A percentile compares a stretch with the other conserved stretches of the same genome.
These are phyloP conservation scores for Ceriagrion tenellum DNA, from an alignment of 2,888 invertebrate genomes.

Conservation along the genomic window DNA sequence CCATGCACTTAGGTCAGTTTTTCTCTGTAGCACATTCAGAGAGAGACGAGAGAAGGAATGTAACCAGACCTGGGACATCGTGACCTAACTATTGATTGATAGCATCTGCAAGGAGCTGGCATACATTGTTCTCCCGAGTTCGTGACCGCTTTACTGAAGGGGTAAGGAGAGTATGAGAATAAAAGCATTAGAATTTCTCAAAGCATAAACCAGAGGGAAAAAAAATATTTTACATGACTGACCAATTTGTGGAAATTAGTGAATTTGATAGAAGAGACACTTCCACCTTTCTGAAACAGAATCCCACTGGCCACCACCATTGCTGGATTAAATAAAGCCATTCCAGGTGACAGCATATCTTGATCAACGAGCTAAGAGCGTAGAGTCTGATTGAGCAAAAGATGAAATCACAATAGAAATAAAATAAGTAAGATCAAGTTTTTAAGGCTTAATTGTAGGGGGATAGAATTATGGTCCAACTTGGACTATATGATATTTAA, in stretches of 20 bases:
- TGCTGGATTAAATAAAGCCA: slow-evolving; percentile 62
- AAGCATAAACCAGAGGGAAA: slow-evolving; percentile 49
- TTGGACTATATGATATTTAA: neutral
- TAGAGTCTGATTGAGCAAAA: slow-evolving; percentile 47
- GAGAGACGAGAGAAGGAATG: slow-evolving; percentile 69
- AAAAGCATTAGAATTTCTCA: slow-evolving; percentile 62
- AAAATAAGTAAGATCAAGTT: neutral
- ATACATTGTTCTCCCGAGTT: slow-evolving; percentile 84
- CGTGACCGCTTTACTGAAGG: slow-evolving; percentile 86
- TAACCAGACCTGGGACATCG: slow-evolving; percentile 69
- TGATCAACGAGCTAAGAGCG: slow-evolving; percentile 58
- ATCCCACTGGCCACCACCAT: slow-evolving; percentile 43
- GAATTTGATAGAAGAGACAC: slow-evolving; percentile 63
- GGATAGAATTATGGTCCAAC: neutral
- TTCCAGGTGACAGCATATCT: slow-evolving; percentile 41
- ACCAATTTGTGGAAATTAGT: slow-evolving; percentile 36
- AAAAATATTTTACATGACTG: slow-evolving; percentile 48
- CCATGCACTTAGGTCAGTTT: slow-evolving; percentile 28
- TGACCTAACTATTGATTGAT: slow-evolving; percentile 70
- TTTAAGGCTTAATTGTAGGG: neutral
- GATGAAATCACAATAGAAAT: slow-evolving; percentile 35
- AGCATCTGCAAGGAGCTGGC: slow-evolving; percentile 68
- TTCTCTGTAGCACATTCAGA: slow-evolving; percentile 50
- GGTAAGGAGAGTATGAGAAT: slow-evolving; percentile 55
- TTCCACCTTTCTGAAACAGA: slow-evolving; percentile 60